phyloP scores from a whole-genome alignment of 1,140 invertebrate genomes.

The Lordiphosa clarofinis region DNA sequence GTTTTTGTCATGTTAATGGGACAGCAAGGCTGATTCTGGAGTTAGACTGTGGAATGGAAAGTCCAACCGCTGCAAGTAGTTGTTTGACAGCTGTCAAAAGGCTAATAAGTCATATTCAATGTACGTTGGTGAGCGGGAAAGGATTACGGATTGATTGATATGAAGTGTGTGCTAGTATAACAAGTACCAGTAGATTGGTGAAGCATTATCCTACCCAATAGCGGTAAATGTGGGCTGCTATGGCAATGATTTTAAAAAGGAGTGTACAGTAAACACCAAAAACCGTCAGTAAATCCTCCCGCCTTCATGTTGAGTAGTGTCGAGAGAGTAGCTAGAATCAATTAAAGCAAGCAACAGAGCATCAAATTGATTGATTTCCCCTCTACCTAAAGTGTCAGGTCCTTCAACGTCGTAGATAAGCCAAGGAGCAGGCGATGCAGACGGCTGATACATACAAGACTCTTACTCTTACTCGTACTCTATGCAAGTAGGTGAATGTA shows the following conservation, averaged over 20 bases:
- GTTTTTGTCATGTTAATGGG: constrained; percentile 59
- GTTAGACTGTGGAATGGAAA: not conserved
- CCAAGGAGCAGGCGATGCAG: constrained; percentile 31
- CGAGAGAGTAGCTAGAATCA: constrained; percentile 3
- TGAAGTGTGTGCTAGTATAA: constrained; percentile 34
- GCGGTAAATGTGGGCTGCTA: constrained; percentile 14
- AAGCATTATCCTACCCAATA: constrained; percentile 13
- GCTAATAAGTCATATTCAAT: constrained; percentile 71
- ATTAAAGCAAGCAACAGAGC: constrained; percentile 58
- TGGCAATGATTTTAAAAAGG: no score
- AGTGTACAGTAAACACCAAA: no score
- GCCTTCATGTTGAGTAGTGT: no score
- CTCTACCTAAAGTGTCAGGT: constrained; percentile 9
- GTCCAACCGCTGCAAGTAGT: constrained; percentile 31
- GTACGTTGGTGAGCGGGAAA: constrained; percentile 28
- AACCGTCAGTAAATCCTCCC: not conserved
- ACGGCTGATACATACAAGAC: constrained; percentile 3
- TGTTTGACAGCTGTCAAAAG: constrained; percentile 73
- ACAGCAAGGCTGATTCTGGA: constrained; percentile 9
- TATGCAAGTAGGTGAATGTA: constrained; percentile 35
- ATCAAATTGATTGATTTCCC: constrained; percentile 64
- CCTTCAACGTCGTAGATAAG: constrained; percentile 20
- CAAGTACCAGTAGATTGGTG: constrained; percentile 34
- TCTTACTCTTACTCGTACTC: no score
- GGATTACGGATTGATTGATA: constrained; percentile 64